Evolutionary conservation across 2,797 vertebrate species (phyloP), one percentile per base, ranked within the genome.

Genomic region (Oceanodroma leucorhoa): DNA sequence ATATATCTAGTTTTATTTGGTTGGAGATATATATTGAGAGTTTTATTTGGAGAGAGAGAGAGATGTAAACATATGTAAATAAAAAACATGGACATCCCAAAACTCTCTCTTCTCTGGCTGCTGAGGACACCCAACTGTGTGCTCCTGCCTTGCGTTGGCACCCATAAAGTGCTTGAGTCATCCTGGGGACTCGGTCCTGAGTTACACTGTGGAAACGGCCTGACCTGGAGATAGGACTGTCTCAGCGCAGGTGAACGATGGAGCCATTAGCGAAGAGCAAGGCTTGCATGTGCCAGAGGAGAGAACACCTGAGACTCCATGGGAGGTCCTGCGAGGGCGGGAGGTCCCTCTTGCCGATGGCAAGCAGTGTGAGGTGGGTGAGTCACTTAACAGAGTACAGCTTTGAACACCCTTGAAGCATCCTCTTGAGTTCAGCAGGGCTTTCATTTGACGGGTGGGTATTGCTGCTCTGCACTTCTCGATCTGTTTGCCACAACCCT

Each of bases 51-150:
- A 12, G 54, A 22, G 54, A 14, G 32, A 36, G 2, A 26, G 6
- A 23, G 4, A 46, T 26, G 14, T 50, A 50, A 26, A 58, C 26
- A 58, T 58, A 36, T 17, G 26, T 36, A 11, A 58, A 58, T 17
- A 36, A 27, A 78, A 78, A 77, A 0, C 23, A 36, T 13, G 46
- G 36, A 26, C 29, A 32, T 65, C 32, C 26, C 29, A 1, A 79
- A 78, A 19, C 50, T 45, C 22, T n/a, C 57, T 45, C n/a, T 75
- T 13, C n/a, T 76, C 24, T 50, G 50, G 16, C 29, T 36, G 27
- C 62, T 65, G 46, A 50, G 57, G 61, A 34, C 40, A 70, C 69
- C 27, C 34, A 77, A 0, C 51, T 1, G 0, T 1, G 0, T 65
- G 8, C 6, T 73, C 27, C 41, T 80, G 43, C 53, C 50, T 72